phyloP scores from a whole-genome alignment of 1,140 invertebrate genomes.

The Psilanteris sp. region DNA sequence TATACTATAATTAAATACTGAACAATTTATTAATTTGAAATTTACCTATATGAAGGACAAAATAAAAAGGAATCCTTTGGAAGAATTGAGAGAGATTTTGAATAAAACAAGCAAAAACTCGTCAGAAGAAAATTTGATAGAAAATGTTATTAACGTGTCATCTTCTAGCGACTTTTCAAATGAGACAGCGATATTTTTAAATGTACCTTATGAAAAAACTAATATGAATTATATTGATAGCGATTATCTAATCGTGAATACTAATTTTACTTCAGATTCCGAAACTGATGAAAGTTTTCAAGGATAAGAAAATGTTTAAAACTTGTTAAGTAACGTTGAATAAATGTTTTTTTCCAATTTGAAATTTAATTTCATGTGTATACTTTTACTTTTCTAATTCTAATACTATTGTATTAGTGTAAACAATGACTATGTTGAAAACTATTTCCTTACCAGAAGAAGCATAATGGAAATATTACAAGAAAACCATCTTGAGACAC shows the following conservation, averaged over 20 bases:
- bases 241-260: slow-evolving; percentile 25
- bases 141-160: not conserved
- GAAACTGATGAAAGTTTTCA: too few species aligned
- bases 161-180: not conserved
- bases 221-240: not conserved
- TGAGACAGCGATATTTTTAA: slow-evolving; percentile 24
- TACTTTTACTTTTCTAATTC: too few species aligned
- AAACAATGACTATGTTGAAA: too few species aligned
- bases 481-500: slow-evolving; percentile 3
- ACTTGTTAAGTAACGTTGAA: too few species aligned
- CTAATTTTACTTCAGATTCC: slow-evolving; percentile 19
- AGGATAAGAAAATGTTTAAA: too few species aligned
- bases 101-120: not conserved
- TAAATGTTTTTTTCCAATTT: too few species aligned
- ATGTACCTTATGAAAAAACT: not conserved
- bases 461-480: too few species aligned
- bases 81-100: slow-evolving; percentile 7
- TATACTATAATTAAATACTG: not conserved
- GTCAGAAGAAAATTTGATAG: not conserved
- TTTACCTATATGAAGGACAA: too few species aligned
- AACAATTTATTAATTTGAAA: too few species aligned
- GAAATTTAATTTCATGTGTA: too few species aligned
- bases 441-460: too few species aligned
- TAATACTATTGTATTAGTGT: too few species aligned
- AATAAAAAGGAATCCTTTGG: slow-evolving; percentile 2